These are phyloP conservation scores for Synchiropus splendidus DNA, from an alignment of 2,113 vertebrate species.

Conservation along the genomic window DNA sequence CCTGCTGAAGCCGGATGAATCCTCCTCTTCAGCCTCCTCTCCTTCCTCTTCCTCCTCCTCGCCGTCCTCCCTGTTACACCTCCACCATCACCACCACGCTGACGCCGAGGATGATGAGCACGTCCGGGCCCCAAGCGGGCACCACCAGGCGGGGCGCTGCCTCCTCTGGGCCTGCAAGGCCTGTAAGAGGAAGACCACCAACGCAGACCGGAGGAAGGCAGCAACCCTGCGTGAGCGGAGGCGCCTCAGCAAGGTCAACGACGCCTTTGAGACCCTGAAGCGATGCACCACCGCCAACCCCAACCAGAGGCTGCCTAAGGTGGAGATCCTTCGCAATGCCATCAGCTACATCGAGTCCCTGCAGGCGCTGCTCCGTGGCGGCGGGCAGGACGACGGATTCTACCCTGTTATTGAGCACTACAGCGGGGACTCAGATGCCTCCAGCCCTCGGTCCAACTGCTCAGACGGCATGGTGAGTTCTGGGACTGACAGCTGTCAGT, in stretches of 20 bases:
- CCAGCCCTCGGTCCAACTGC: conserved; percentile 93
- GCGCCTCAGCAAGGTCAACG: conserved; percentile 92
- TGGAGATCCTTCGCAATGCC: conserved; percentile 96
- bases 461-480: conserved; percentile 93
- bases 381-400: conserved; percentile 79
- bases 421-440: conserved; percentile 89
- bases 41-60: conserved; percentile 27
- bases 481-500: conserved; percentile 6
- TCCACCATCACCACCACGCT: conserved; percentile 9
- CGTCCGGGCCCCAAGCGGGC: conserved; percentile 87
- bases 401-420: conserved; percentile 85
- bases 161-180: conserved; percentile 97
- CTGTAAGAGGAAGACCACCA: conserved; percentile 95
- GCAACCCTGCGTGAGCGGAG: conserved; percentile 92
- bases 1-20: conserved; percentile 81
- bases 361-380: conserved; percentile 83
- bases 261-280: conserved; percentile 95
- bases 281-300: conserved; percentile 91
- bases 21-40: conserved; percentile 51
- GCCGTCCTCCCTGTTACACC: conserved; percentile 19
- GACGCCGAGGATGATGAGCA: conserved; percentile 88
- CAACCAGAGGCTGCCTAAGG: conserved; percentile 93
- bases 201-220: conserved; percentile 87
- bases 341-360: conserved; percentile 97
- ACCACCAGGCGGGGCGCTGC: conserved; percentile 93